Conservation (phyloP, 2,113 vertebrate genomes). For the Mastomys natalensis region DNA sequence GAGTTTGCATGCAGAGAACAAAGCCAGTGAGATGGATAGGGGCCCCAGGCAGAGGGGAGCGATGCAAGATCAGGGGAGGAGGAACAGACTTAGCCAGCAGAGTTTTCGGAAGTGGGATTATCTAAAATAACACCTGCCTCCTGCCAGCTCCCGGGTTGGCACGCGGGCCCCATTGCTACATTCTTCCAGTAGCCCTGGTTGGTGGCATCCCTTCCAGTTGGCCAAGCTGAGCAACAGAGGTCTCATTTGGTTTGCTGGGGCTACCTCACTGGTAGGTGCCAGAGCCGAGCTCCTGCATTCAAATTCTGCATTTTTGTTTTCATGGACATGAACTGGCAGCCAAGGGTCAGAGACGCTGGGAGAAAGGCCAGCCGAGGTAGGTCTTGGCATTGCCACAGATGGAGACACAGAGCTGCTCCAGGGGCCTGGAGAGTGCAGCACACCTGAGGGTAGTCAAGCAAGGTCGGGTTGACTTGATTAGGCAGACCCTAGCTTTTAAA, state of each 20-base stretch:
- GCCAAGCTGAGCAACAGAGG: background rate
- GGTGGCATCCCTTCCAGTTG: background rate
- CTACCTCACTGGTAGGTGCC: background rate
- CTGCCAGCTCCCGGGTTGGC: background rate
- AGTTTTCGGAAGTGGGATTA: background rate
- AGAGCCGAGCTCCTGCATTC: background rate
- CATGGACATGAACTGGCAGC: background rate
- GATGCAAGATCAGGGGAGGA: too few species aligned
- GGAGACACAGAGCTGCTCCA: background rate
- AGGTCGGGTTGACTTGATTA: fast-evolving
- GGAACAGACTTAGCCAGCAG: background rate
- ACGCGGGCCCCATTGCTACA: fast-evolving
- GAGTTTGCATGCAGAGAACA: background rate
- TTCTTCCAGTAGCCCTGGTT: background rate
- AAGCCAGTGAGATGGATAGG: background rate
- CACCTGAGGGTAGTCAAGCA: background rate
- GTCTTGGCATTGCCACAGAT: background rate
- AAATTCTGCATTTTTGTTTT: background rate
- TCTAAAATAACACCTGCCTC: background rate
- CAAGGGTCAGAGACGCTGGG: background rate
- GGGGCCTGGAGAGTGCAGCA: background rate
- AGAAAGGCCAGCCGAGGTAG: background rate
- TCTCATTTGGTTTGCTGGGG: background rate
- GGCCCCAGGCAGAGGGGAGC: background rate
- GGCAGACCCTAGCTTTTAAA: background rate